phyloP scores from a whole-genome alignment of 2,888 invertebrate genomes.

The Sminthurides aquaticus region DNA sequence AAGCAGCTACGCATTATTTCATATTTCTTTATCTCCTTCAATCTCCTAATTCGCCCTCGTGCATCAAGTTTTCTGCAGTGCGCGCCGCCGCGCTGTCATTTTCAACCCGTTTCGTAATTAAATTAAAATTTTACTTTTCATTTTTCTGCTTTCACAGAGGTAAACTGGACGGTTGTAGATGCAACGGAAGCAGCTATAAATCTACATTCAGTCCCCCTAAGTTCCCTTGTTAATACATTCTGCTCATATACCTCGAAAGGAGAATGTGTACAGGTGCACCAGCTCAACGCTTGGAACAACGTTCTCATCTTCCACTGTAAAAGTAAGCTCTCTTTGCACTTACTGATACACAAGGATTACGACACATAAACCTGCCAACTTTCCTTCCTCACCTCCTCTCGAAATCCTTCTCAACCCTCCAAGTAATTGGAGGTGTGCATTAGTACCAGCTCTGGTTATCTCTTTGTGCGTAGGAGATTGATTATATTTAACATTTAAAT shows the following conservation, averaged over 20 bases:
- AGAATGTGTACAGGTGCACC: conserved; percentile 27
- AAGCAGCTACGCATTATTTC: background rate
- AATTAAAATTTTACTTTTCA: no score
- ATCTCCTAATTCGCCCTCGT: background rate
- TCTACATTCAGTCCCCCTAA: conserved; percentile 20
- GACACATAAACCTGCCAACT: no score
- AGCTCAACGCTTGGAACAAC: conserved; percentile 28
- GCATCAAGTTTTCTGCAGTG: no score
- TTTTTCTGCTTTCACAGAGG: conserved; percentile 14
- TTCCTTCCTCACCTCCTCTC: background rate
- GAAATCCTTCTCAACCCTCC: no score
- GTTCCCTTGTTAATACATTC: conserved; percentile 20
- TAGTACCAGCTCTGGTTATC: background rate
- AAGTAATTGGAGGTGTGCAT: background rate
- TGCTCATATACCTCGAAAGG: conserved; percentile 8
- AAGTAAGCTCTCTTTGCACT: conserved; percentile 27
- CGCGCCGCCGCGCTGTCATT: no score
- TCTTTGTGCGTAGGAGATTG: background rate
- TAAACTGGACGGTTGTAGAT: conserved; percentile 27
- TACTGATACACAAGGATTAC: no score
- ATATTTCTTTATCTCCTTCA: background rate
- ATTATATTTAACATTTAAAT: background rate
- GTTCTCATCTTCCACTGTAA: conserved; percentile 27
- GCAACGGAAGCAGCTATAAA: conserved; percentile 18
- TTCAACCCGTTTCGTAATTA: no score